phyloP scores from a whole-genome alignment of 2,797 vertebrate genomes.

The Acipenser transmontanus region DNA sequence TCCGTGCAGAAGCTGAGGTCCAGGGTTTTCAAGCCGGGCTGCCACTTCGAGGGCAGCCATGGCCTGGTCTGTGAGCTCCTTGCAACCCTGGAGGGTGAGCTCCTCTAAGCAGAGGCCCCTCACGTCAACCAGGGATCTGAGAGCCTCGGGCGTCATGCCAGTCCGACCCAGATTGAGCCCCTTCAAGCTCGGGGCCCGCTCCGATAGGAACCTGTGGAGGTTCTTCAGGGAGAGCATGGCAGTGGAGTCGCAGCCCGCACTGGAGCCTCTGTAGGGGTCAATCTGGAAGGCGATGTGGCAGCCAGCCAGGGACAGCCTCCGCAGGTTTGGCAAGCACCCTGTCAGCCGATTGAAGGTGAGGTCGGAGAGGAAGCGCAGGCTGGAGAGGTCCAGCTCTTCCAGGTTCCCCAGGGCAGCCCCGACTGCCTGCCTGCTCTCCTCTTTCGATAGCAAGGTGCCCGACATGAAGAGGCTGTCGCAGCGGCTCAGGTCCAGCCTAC shows the following conservation, averaged over 20 bases:
- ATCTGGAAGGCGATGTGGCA: conserved; percentile 72
- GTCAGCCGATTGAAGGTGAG: conserved; percentile 71
- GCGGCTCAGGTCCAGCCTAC: conserved; percentile 60
- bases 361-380: conserved; percentile 65
- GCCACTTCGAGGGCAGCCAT: conserved; percentile 56
- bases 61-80: conserved; percentile 68
- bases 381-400: conserved; percentile 60
- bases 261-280: conserved; percentile 51
- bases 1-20: conserved; percentile 71
- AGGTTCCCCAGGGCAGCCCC: conserved; percentile 41
- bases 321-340: conserved; percentile 56
- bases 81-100: conserved; percentile 61
- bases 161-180: conserved; percentile 71
- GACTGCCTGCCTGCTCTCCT: conserved; percentile 53
- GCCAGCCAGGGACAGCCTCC: conserved; percentile 62
- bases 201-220: conserved; percentile 52
- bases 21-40: conserved; percentile 55
- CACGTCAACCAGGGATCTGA: conserved; percentile 59
- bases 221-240: conserved; percentile 66
- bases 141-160: conserved; percentile 58
- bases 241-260: conserved; percentile 37
- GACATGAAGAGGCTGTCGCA: conserved; percentile 70
- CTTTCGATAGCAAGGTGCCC: conserved; percentile 54
- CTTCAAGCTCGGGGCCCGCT: conserved; percentile 47
- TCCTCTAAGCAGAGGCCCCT: conserved; percentile 56